phyloP scores from a whole-genome alignment of 2,888 invertebrate genomes.

The Diaperis boleti region DNA sequence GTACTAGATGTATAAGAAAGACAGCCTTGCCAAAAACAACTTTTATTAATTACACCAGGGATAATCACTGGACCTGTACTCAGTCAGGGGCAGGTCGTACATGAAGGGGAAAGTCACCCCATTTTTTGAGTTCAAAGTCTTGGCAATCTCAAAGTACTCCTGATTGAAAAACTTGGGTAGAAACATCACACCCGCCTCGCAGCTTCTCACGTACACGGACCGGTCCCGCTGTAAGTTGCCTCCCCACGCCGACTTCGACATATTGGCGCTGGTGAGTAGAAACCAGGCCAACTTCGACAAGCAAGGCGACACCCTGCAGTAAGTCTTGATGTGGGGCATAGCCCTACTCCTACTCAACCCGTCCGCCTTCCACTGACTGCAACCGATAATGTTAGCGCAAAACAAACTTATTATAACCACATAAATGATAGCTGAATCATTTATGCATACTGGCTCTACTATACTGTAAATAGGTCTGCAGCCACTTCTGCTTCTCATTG shows the following conservation, averaged over 20 bases:
- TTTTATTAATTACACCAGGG: slow-evolving; percentile 69
- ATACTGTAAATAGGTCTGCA: slow-evolving; percentile 81
- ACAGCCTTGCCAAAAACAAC: neutral
- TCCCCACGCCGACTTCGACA: slow-evolving; percentile 99
- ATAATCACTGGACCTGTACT: slow-evolving; percentile 77
- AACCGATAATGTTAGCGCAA: slow-evolving; percentile 46
- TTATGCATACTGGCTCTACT: too few relatives aligned
- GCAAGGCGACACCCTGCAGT: slow-evolving; percentile 81
- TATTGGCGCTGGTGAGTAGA: slow-evolving; percentile 91
- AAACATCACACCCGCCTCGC: slow-evolving; percentile 92
- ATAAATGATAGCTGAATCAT: too few relatives aligned
- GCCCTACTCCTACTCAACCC: slow-evolving; percentile 79
- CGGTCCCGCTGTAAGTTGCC: slow-evolving; percentile 73
- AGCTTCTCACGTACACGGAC: slow-evolving; percentile 81
- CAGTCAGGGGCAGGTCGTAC: slow-evolving; percentile 84
- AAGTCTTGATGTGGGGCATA: slow-evolving; percentile 96
- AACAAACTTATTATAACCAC: too few relatives aligned
- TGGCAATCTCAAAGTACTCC: slow-evolving; percentile 62
- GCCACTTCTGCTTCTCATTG: slow-evolving; percentile 88
- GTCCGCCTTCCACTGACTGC: slow-evolving; percentile 88
- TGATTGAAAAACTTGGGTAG: slow-evolving; percentile 86
- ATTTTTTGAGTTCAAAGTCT: slow-evolving; percentile 53
- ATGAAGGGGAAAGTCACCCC: slow-evolving; percentile 74
- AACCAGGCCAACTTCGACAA: slow-evolving; percentile 81
- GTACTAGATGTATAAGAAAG: too few relatives aligned